phyloP scores from a whole-genome alignment of 2,113 vertebrate genomes.

The Rhodinocichla rosea region DNA sequence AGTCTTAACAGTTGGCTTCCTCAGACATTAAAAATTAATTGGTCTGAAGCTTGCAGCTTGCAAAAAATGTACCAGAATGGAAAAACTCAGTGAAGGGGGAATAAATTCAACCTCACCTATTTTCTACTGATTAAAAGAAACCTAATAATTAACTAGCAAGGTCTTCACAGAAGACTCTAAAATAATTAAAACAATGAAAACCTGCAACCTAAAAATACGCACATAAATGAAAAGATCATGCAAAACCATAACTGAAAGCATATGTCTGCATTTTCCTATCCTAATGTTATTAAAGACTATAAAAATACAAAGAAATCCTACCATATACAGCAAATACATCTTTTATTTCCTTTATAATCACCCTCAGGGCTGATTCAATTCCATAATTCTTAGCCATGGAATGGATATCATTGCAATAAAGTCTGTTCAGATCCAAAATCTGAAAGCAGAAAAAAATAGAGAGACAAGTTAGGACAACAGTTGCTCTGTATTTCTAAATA shows the following conservation, averaged over 20 bases:
- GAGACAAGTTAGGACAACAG: not conserved
- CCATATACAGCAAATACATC: slow-evolving; percentile 98
- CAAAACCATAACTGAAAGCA: not conserved
- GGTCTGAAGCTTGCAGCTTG: not conserved
- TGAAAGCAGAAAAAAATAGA: slow-evolving; percentile 31
- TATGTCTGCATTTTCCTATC: not conserved
- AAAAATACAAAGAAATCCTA: slow-evolving; percentile 48
- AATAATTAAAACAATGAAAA: not conserved
- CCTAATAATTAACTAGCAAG: not conserved
- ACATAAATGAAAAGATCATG: not conserved
- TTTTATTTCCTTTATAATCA: slow-evolving; percentile 96
- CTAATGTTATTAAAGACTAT: not conserved
- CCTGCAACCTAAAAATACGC: not conserved
- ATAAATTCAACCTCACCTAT: not conserved
- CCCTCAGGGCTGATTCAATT: slow-evolving; percentile 90
- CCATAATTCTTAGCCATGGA: slow-evolving; percentile 92
- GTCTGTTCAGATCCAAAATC: slow-evolving; percentile 85
- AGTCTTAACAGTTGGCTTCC: not conserved
- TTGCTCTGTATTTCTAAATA: not conserved
- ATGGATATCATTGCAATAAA: slow-evolving; percentile 94
- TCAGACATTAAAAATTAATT: not conserved
- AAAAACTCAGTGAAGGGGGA: not conserved
- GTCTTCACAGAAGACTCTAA: not conserved
- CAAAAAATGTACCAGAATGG: not conserved
- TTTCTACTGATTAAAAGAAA: not conserved